Conservation (phyloP, 2,888 invertebrate genomes). For the Halictus quadricinctus region DNA sequence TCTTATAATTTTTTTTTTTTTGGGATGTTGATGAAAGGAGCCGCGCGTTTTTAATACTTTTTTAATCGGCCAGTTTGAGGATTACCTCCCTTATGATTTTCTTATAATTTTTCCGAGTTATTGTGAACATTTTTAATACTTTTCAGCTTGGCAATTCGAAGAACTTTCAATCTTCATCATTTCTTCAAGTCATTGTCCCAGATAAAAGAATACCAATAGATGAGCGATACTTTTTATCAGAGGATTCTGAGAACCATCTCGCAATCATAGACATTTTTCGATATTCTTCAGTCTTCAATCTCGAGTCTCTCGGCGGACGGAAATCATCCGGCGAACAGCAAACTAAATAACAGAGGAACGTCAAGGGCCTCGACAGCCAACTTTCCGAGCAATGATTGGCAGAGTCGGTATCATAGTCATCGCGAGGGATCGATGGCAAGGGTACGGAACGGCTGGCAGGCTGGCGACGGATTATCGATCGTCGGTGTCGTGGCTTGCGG, state of each 20-base stretch:
- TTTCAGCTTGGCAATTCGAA: too few relatives aligned
- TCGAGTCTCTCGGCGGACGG: neutral
- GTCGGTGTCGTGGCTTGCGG: neutral
- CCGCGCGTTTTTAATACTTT: too few relatives aligned
- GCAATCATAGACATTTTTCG: neutral
- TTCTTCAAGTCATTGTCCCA: neutral
- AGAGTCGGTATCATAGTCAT: neutral
- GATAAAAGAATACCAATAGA: neutral
- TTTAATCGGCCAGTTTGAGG: too few relatives aligned
- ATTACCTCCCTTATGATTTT: too few relatives aligned
- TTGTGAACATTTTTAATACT: too few relatives aligned
- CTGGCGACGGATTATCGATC: conserved; percentile 30
- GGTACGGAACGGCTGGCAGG: neutral
- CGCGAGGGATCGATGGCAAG: neutral
- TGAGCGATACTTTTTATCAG: neutral
- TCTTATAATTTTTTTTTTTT: neutral
- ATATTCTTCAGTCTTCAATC: neutral
- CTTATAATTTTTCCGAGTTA: too few relatives aligned
- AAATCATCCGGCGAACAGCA: neutral
- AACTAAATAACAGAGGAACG: conserved; percentile 1
- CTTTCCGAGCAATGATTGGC: neutral
- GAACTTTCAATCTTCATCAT: too few relatives aligned
- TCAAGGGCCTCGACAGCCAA: neutral
- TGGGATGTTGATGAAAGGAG: neutral
- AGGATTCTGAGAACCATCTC: neutral